These are phyloP conservation scores for Scelioninae gen. 1 DNA, from an alignment of 2,888 invertebrate species.

Conservation along the genomic window DNA sequence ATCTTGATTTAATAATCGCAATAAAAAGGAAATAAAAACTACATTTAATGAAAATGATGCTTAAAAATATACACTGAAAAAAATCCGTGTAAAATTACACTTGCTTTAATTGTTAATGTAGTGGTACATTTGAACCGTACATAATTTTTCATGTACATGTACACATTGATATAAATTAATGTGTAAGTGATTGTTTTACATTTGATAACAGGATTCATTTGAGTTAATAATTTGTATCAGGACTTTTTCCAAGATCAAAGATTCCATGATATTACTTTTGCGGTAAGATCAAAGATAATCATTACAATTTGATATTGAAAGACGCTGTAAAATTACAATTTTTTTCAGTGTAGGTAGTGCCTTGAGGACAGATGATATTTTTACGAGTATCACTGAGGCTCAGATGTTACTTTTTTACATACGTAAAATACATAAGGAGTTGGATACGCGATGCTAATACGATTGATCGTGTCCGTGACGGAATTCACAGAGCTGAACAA, in stretches of 20 bases:
- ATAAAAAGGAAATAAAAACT: conserved; percentile 20
- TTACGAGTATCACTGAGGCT: conserved; percentile 36
- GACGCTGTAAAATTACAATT: conserved; percentile 47
- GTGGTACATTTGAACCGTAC: neutral
- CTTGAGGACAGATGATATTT: conserved; percentile 31
- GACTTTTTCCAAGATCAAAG: neutral
- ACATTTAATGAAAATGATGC: conserved; percentile 20
- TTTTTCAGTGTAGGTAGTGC: conserved; percentile 37
- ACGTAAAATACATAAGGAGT: conserved; percentile 55
- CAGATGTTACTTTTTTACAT: conserved; percentile 49
- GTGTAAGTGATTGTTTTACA: neutral
- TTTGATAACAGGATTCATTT: neutral
- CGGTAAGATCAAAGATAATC: neutral
- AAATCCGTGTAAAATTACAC: conserved; percentile 34
- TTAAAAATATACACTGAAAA: conserved; percentile 40
- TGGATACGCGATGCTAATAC: conserved; percentile 39
- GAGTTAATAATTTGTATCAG: no score
- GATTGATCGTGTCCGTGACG: conserved; percentile 19
- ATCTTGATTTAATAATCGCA: conserved; percentile 10
- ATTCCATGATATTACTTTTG: neutral
- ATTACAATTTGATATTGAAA: conserved; percentile 31
- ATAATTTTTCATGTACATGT: conserved; percentile 2
- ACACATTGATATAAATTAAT: conserved; percentile 9
- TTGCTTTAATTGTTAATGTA: neutral
- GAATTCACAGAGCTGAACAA: conserved; percentile 28